Evolutionary conservation across 2,888 invertebrate genomes (phyloP).

Genomic region (Stenichneumon culpator): DNA sequence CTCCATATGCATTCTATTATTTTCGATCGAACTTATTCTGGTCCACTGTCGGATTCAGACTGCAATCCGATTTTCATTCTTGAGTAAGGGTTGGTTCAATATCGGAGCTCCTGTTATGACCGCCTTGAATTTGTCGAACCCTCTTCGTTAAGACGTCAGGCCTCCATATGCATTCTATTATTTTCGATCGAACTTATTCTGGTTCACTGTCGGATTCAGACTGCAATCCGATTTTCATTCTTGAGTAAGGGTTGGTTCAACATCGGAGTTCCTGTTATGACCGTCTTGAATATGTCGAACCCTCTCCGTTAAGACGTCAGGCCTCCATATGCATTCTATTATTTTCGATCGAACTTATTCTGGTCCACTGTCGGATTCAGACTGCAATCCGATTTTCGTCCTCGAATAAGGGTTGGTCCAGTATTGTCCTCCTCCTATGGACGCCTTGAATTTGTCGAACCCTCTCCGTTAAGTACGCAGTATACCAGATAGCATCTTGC

Average conservation of each 20-base stretch:
- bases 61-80: background rate
- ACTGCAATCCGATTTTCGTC: background rate
- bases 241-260: too few relatives aligned
- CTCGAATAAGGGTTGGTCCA: too few relatives aligned
- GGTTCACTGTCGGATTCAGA: background rate
- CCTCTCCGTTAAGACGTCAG: conserved; percentile 70
- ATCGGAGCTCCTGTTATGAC: too few relatives aligned
- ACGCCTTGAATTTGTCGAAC: too few relatives aligned
- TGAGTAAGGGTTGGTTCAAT: background rate
- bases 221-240: background rate
- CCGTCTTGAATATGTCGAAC: too few relatives aligned
- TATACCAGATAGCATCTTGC: too few relatives aligned
- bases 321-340: conserved; percentile 80
- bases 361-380: background rate
- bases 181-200: conserved; percentile 19
- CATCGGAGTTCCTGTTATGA: too few relatives aligned
- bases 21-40: conserved; percentile 17
- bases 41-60: background rate
- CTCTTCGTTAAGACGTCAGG: conserved; percentile 71
- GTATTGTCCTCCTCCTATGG: too few relatives aligned
- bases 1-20: conserved; percentile 79
- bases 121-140: too few relatives aligned
- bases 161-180: conserved; percentile 80
- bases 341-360: conserved; percentile 20
- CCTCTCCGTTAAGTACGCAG: too few relatives aligned